phyloP scores from a whole-genome alignment of 2,113 vertebrate genomes.

The Alectura lathami region DNA sequence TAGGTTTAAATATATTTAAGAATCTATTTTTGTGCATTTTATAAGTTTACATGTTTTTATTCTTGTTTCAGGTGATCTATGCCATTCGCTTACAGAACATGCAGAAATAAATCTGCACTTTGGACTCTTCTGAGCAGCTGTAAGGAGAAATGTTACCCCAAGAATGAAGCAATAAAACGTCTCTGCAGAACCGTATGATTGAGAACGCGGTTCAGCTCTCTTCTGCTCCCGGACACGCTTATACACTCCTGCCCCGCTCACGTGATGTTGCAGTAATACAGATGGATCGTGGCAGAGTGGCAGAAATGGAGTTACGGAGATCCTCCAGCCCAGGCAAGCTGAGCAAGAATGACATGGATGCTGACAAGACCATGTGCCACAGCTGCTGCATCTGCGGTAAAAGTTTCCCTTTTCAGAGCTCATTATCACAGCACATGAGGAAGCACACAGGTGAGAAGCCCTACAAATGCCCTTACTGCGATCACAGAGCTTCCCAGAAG shows the following conservation, averaged over 20 bases:
- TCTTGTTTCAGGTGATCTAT: conserved; percentile 71
- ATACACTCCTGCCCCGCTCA: background rate
- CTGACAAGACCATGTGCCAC: conserved; percentile 80
- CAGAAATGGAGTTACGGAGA: conserved; percentile 80
- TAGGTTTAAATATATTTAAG: background rate
- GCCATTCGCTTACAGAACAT: background rate
- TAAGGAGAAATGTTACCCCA: background rate
- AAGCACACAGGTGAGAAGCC: conserved; percentile 94
- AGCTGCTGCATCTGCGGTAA: conserved; percentile 92
- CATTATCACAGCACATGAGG: conserved; percentile 94
- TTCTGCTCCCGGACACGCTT: background rate
- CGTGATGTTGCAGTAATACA: conserved; percentile 26
- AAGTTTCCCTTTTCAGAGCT: conserved; percentile 96
- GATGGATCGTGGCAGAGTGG: conserved; percentile 80
- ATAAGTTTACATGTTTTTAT: conserved; percentile 27
- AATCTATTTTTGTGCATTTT: background rate
- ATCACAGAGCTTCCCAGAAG: conserved; percentile 94
- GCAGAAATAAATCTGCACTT: background rate
- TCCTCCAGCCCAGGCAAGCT: conserved; percentile 73
- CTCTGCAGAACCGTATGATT: conserved; percentile 51
- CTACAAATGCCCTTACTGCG: conserved; percentile 97
- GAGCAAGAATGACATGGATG: conserved; percentile 74
- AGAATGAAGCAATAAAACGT: conserved; percentile 67
- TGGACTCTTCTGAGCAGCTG: background rate
- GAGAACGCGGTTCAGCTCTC: background rate